Evolutionary conservation across 23 tunicate genomes (phyloP).

Genomic region (Trididemnum nubilum): DNA sequence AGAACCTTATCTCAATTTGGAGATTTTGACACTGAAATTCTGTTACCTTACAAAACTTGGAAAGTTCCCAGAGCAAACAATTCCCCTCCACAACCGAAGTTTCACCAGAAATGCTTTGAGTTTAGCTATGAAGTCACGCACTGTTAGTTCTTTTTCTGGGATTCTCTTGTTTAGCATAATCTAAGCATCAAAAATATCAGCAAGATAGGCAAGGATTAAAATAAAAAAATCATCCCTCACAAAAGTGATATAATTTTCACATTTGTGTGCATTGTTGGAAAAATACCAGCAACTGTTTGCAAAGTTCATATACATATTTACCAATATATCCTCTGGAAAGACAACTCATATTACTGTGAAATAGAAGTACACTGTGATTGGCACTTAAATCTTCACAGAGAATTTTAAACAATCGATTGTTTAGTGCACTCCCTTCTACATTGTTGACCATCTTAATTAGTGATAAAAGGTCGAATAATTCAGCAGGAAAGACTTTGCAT

Average conservation of each 20-base stretch:
- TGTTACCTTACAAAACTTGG: conserved; percentile 25
- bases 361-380: conserved; percentile 17
- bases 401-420: not conserved
- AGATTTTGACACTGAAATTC: conserved; percentile 26
- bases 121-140: conserved; percentile 31
- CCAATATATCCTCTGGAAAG: not conserved
- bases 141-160: conserved; percentile 20
- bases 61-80: conserved; percentile 22
- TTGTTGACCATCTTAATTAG: conserved; percentile 20
- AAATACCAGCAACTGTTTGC: conserved; percentile 13
- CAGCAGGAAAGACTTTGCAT: conserved; percentile 23
- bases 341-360: conserved; percentile 11
- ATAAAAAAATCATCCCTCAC: conserved; percentile 22
- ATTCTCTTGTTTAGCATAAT: conserved; percentile 21
- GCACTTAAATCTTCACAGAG: conserved; percentile 14
- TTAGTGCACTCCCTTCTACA: conserved; percentile 23
- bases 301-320: conserved; percentile 15
- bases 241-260: conserved; percentile 20
- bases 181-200: conserved; percentile 32
- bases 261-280: not conserved
- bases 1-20: conserved; percentile 34
- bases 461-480: not conserved
- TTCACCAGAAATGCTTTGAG: conserved; percentile 31
- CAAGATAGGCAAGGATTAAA: conserved; percentile 34
- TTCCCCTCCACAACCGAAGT: conserved; percentile 39